Percentiles rank a stretch among this genome's conserved stretches.
Evolutionary conservation across 1,140 invertebrate genomes (phyloP).

Genomic region (Wiebesia pumilae): DNA sequence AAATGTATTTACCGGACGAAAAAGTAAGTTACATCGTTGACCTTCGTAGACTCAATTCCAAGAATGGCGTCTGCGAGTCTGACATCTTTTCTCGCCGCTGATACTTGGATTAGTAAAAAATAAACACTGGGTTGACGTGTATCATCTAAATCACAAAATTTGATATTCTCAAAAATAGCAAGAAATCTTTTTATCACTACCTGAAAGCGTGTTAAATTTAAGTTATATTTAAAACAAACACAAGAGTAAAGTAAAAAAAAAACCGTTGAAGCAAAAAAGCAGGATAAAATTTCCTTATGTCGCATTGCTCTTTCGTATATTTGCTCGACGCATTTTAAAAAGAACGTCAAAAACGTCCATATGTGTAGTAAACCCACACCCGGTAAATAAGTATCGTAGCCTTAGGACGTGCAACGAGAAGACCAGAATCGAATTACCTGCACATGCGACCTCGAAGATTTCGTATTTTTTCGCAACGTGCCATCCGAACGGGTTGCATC

Average conservation of each 20-base stretch:
- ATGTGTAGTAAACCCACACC: neutral
- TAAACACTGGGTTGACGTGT: neutral
- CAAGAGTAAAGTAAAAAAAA: too few relatives aligned
- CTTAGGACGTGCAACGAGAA: neutral
- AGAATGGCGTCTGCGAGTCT: neutral
- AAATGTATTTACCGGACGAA: neutral
- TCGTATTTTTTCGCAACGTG: neutral
- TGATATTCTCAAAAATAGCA: too few relatives aligned
- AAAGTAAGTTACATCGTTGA: neutral
- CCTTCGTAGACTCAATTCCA: neutral
- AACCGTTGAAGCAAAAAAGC: too few relatives aligned
- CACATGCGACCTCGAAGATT: neutral
- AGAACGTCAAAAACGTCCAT: neutral
- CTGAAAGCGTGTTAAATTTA: too few relatives aligned
- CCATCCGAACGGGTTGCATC: neutral
- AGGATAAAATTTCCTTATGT: neutral
- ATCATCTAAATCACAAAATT: too few relatives aligned
- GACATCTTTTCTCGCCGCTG: neutral
- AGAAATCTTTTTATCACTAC: too few relatives aligned
- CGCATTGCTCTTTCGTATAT: neutral
- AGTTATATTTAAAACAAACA: too few relatives aligned
- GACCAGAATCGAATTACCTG: neutral
- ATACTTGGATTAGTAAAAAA: neutral
- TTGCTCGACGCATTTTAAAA: neutral
- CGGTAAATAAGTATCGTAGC: neutral